Conservation (phyloP, 2,888 invertebrate species). For the Pristionchus exspectatus region DNA sequence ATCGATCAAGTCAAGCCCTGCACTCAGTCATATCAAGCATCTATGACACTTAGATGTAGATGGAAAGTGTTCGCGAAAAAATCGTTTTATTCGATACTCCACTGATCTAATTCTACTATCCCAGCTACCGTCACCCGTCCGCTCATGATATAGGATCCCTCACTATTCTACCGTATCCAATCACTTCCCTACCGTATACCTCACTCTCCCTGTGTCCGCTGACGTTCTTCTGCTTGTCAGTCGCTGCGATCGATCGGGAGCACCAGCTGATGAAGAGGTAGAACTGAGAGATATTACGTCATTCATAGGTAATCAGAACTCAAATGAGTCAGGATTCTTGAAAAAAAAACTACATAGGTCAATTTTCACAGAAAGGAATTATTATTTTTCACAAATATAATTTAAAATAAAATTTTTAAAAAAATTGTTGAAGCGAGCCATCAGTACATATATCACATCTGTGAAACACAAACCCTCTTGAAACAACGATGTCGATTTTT, state of each 20-base stretch:
- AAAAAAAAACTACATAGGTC: neutral
- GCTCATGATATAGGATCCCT: too few species aligned
- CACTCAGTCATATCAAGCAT: neutral
- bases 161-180: neutral
- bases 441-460: neutral
- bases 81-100: neutral
- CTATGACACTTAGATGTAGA: neutral
- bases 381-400: too few species aligned
- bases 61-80: too few species aligned
- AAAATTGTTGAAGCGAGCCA: neutral
- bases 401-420: neutral
- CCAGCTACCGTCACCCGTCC: neutral
- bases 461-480: neutral
- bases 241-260: slow-evolving; percentile 83
- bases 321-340: neutral
- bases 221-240: slow-evolving; percentile 70
- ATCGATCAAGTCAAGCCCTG: neutral
- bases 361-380: neutral
- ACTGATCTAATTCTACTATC: neutral
- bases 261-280: slow-evolving; percentile 95
- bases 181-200: neutral
- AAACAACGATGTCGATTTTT: neutral
- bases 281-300: slow-evolving; percentile 81
- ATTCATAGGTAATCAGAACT: neutral
- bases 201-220: slow-evolving; percentile 58